A percentile compares a stretch with the other conserved stretches of the same genome.
phyloP scores from a whole-genome alignment of 1,140 invertebrate genomes.

The Conus ventricosus region DNA sequence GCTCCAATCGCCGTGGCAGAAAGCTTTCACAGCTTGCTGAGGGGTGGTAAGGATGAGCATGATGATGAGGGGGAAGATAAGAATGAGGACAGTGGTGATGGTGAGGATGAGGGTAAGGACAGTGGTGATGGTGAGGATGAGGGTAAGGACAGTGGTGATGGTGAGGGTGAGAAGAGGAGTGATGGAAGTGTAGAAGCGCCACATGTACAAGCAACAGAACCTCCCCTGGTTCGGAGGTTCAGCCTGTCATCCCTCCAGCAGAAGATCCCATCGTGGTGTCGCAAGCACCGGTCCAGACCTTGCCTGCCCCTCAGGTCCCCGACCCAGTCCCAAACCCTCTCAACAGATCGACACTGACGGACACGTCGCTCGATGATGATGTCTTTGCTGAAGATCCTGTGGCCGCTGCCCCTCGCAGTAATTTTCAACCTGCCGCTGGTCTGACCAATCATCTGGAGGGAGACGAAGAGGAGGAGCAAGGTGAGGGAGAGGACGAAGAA shows the following conservation, averaged over 20 bases:
- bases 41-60: background rate
- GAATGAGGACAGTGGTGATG: too few species aligned
- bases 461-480: background rate
- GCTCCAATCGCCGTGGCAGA: slow-evolving; percentile 17
- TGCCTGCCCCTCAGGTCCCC: background rate
- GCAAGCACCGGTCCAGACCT: background rate
- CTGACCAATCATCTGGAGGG: background rate
- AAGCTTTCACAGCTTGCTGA: slow-evolving; percentile 32
- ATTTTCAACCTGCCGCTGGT: background rate
- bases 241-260: too few species aligned
- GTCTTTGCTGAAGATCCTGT: background rate
- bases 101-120: too few species aligned
- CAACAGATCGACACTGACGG: background rate
- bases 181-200: background rate
- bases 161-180: background rate
- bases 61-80: too few species aligned
- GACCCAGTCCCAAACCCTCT: background rate
- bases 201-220: background rate
- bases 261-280: background rate
- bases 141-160: slow-evolving; percentile 19
- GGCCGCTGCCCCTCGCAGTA: background rate
- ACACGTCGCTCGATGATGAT: slow-evolving; percentile 16
- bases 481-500: background rate
- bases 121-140: too few species aligned
- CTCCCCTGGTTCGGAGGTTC: background rate